phyloP scores from a whole-genome alignment of 35 echinoderm and acorn worm species.

The Lytechinus pictus region DNA sequence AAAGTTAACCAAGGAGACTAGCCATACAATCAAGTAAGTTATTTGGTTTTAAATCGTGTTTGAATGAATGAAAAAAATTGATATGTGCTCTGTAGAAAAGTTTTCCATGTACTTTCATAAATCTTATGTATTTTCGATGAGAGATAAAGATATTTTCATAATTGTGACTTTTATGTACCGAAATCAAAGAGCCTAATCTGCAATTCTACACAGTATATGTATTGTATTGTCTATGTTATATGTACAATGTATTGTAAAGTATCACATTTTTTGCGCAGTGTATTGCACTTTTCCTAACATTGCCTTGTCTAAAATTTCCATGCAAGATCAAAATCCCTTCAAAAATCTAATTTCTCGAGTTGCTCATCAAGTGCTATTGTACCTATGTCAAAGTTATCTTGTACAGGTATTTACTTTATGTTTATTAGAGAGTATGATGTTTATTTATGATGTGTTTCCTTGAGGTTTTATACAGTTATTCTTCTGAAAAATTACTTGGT shows the following conservation, averaged over 20 bases:
- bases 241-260: neutral
- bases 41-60: too few species aligned
- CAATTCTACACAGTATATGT: neutral
- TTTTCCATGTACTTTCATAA: neutral
- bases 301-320: neutral
- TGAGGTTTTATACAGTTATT: too few species aligned
- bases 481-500: too few species aligned
- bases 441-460: too few species aligned
- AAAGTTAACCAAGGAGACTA: too few species aligned
- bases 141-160: conserved; percentile 3
- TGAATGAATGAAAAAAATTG: too few species aligned
- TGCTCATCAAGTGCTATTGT: neutral
- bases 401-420: neutral
- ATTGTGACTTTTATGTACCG: neutral
- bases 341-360: neutral
- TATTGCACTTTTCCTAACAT: neutral
- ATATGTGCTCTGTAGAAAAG: too few species aligned
- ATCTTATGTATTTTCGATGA: neutral
- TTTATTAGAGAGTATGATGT: too few species aligned
- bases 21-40: too few species aligned
- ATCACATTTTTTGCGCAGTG: neutral
- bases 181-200: neutral
- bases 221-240: neutral
- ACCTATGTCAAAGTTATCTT: neutral
- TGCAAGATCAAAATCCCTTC: neutral